A percentile compares a stretch with the other conserved stretches of the same genome.
These are phyloP conservation scores for Heloderma charlesbogerti DNA, from an alignment of 2,113 vertebrate genomes.

Conservation along the genomic window DNA sequence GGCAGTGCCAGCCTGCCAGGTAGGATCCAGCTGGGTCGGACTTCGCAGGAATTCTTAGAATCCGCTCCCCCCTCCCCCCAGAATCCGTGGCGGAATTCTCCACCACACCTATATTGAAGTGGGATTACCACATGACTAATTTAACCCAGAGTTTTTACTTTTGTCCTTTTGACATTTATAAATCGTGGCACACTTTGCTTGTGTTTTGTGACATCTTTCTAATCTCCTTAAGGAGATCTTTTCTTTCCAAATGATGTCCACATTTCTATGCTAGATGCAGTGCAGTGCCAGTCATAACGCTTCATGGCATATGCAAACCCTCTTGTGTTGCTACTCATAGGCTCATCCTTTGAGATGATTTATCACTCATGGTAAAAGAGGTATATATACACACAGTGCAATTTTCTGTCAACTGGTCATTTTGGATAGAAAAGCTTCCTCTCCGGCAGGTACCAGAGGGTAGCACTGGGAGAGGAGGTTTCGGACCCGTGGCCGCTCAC, in stretches of 20 bases:
- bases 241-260: conserved; percentile 33
- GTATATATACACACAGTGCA: conserved; percentile 53
- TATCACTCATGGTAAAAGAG: conserved; percentile 55
- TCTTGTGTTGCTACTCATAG: conserved; percentile 53
- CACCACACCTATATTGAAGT: too few relatives aligned
- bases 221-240: conserved; percentile 50
- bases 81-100: too few relatives aligned
- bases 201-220: conserved; percentile 50
- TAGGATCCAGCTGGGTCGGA: too few relatives aligned
- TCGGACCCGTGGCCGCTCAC: too few relatives aligned
- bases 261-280: conserved; percentile 57
- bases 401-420: conserved; percentile 59
- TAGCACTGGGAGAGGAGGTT: too few relatives aligned
- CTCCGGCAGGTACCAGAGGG: too few relatives aligned
- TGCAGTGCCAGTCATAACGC: conserved; percentile 61
- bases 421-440: neutral
- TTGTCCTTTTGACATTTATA: conserved; percentile 56
- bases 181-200: conserved; percentile 50
- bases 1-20: too few relatives aligned
- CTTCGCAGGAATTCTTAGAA: too few relatives aligned
- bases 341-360: conserved; percentile 65
- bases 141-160: conserved; percentile 21
- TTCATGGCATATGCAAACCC: conserved; percentile 54
- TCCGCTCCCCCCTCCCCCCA: too few relatives aligned
- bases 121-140: conserved; percentile 39